Percentiles rank a stretch among this genome's conserved stretches.
Evolutionary conservation across 2,113 vertebrate species (phyloP).

Genomic region (Aix galericulata): DNA sequence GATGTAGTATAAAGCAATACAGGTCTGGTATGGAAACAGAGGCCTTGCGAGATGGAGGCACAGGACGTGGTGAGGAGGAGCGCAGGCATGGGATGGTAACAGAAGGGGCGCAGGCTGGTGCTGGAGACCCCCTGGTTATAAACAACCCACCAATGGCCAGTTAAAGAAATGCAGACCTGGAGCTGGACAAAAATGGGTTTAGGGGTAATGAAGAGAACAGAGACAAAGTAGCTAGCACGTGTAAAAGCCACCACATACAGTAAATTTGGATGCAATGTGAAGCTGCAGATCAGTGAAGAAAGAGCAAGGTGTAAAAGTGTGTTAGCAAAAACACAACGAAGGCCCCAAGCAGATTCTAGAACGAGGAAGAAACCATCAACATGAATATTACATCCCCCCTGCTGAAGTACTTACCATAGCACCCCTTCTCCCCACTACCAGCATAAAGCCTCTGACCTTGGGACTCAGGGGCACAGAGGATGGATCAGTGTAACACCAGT

Average conservation of each 20-base stretch:
- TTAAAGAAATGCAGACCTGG: neutral
- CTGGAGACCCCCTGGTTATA: neutral
- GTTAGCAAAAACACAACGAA: neutral
- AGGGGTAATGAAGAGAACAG: neutral
- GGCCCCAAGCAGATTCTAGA: neutral
- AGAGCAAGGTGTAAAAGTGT: neutral
- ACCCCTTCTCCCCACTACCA: neutral
- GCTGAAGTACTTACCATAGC: neutral
- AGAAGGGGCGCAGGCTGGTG: neutral
- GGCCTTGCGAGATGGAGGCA: neutral
- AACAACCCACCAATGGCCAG: neutral
- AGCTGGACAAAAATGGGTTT: neutral
- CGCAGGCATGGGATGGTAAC: rapidly evolving
- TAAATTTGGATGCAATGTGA: neutral
- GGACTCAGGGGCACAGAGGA: neutral
- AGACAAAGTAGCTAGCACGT: neutral
- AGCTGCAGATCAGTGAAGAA: neutral
- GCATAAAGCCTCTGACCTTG: neutral
- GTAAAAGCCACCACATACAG: neutral
- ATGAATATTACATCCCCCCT: neutral
- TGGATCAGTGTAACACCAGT: neutral
- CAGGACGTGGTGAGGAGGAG: neutral
- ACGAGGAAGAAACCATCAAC: neutral
- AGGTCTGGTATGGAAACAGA: neutral
- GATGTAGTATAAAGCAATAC: neutral